These are phyloP conservation scores for Hymenochirus boettgeri DNA, from an alignment of 2,113 vertebrate species.

Conservation along the genomic window DNA sequence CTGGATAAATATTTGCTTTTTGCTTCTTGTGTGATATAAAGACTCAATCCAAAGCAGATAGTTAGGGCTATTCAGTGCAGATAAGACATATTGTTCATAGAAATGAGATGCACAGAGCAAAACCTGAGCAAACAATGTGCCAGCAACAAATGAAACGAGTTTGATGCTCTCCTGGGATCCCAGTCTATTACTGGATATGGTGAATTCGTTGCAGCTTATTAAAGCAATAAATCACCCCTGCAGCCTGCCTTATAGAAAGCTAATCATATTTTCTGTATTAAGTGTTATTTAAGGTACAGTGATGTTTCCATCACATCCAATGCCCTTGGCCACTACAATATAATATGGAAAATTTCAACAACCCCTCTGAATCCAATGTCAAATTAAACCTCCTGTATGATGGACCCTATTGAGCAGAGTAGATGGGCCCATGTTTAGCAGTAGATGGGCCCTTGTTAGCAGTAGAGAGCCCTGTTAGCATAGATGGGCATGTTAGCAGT, in stretches of 20 bases:
- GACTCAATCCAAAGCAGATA: background rate
- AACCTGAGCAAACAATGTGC: conserved; percentile 10
- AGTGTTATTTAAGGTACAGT: background rate
- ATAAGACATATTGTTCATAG: background rate
- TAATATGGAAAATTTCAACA: too few relatives aligned
- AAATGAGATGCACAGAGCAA: conserved; percentile 1
- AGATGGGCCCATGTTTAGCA: too few relatives aligned
- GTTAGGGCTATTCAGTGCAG: background rate
- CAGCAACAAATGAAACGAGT: conserved; percentile 9
- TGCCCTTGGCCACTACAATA: background rate
- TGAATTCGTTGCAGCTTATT: conserved; percentile 32
- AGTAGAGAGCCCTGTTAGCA: too few relatives aligned
- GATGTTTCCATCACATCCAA: conserved; percentile 17
- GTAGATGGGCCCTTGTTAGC: too few relatives aligned
- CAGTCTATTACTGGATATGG: conserved; percentile 12
- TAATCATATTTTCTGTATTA: background rate
- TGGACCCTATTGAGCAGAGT: too few relatives aligned
- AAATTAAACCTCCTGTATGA: too few relatives aligned
- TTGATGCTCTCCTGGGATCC: conserved; percentile 2
- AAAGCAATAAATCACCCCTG: conserved; percentile 33
- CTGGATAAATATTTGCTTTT: too few relatives aligned
- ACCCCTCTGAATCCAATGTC: too few relatives aligned
- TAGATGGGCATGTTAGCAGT: too few relatives aligned
- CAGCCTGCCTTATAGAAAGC: background rate
- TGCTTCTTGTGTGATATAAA: conserved; percentile 4